Base-by-base conservation (phyloP, 2,888 invertebrate genomes). In the Eustalomyia histrio region DNA sequence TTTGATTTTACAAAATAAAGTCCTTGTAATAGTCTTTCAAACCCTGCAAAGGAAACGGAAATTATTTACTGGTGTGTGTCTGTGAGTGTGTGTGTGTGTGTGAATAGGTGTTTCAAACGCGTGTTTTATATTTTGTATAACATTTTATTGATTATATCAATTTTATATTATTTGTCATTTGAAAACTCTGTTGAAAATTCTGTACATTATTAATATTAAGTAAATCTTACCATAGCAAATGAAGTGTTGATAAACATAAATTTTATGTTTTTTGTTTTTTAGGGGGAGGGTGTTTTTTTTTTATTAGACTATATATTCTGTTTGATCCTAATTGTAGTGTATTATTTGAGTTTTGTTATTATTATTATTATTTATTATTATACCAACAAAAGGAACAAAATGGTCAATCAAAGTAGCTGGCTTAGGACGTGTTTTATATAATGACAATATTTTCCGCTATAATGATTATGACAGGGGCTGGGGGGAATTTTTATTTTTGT, bases 321-420 rank as follows among this genome's bases (percentile, higher is more conserved):
- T 50, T 78, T 81, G 65, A 81, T 78, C 74, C 78, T 81, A 81
- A 81, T 81, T 81, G 78, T 78, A 78, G 74, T 74, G 74, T 63
- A 75, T 78, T 81, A 81, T 81, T 57, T 63, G 52, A 57, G 47
- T 69, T 63, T 61, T 43, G 67, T 75, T 60, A 55, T 67, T 63
- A 58, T 55, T 71, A 64, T 71, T 50, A 33, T 61, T 60, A 47
- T 16, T 55, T 29, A n/a, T n/a, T n/a, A n/a, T n/a, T n/a, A n/a
- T n/a, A 64, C 33, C n/a, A 65, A 65, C 18, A 47, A 14, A 10
- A 43, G 24, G 10, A 71, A 57, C 64, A 24, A 81, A 81, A 74
- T 81, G 69, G 81, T 78, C 81, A 74, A 74, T 71, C 74, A 81
- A 74, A 74, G 65, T 43, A 71, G 73, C 73, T 81, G 74, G 52